Base-by-base conservation (phyloP, 2,113 vertebrate species). In the Galbula dea region DNA sequence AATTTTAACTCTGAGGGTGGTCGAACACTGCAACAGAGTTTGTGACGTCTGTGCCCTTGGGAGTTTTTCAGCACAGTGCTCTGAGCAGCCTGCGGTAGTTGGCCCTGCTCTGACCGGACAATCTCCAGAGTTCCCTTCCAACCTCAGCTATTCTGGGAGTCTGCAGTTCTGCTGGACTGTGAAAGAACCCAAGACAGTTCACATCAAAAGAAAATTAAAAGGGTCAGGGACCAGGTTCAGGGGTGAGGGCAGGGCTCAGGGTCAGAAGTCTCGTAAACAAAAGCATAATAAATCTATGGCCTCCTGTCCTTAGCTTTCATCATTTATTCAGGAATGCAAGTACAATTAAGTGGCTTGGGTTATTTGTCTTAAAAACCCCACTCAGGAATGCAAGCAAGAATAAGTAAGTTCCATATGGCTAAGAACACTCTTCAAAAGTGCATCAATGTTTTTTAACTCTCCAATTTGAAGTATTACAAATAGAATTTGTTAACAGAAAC, bases 291-390 rank as follows among this genome's bases (percentile, higher is more conserved):
- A 88, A 85, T 49, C 67, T 7, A 20, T 1, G 7, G 36, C 16
- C 58, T 41, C 3, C 0, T 29, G 37, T 57, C 51, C 43, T 63
- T 54, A 23, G 67, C 88, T 91, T 75, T 57, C 46, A 83, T 66
- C 41, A 8, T 95, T 96, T 95, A 93, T 95, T 95, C 72, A 90
- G 94, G 86, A 96, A 92, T 81, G 90, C 36, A 39, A 65, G 39
- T 39, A 72, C 88, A 95, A 83, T 80, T 66, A 74, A 83, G 54
- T 73, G 59, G 54, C 41, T 90, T 69, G 66, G 54, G n/a, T 68
- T 67, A 74, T 57, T 77, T 63, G 55, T 46, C 55, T 66, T 59
- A 21, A 67, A 86, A 95, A 37, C 17, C n/a, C 26, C 46, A 43
- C 30, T 51, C 43, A 86, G 88, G 76, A 95, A 94, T 34, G 80